Conservation (phyloP, 2,797 vertebrate species). For the Megaceryle alcyon region DNA sequence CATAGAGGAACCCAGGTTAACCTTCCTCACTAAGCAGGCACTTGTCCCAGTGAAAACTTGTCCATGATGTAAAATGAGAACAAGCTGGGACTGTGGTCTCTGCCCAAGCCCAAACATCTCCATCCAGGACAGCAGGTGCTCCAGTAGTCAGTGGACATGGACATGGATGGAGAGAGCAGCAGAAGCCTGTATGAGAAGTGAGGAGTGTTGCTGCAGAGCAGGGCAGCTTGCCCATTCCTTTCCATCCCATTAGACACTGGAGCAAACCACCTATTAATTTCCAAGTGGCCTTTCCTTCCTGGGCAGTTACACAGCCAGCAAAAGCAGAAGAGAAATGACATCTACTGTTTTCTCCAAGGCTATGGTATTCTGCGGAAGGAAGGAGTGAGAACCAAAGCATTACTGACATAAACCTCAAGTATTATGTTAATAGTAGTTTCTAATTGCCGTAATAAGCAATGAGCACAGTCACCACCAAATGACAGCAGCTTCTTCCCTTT, state of each 20-base stretch:
- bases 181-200: neutral
- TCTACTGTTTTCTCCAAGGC: neutral
- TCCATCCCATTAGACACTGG: neutral
- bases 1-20: neutral
- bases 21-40: neutral
- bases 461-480: neutral
- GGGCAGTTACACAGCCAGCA: neutral
- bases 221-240: neutral
- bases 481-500: neutral
- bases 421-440: neutral
- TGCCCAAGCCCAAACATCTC: neutral
- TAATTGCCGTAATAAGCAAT: neutral
- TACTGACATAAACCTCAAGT: neutral
- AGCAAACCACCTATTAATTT: neutral
- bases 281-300: neutral
- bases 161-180: neutral
- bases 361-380: neutral
- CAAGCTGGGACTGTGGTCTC: neutral
- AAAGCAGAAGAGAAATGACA: neutral
- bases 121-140: neutral
- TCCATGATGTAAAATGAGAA: fast-evolving
- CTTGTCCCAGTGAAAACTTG: neutral
- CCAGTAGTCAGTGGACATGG: fast-evolving
- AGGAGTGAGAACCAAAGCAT: neutral
- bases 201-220: fast-evolving